Conservation (phyloP, 2,888 invertebrate species). For the Acronicta alni region DNA sequence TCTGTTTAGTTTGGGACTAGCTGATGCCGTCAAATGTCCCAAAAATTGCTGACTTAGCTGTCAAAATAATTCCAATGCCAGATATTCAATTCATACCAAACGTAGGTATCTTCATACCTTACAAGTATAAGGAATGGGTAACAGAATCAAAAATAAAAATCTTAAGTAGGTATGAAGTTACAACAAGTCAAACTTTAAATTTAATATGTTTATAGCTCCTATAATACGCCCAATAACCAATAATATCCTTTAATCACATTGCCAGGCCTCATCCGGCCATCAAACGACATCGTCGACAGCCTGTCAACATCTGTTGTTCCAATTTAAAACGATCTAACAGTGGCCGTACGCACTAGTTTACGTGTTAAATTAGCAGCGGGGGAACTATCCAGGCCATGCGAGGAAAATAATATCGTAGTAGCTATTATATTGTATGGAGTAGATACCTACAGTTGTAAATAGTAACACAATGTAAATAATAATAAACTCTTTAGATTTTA, state of each 20-base stretch:
- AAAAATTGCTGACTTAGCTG: background rate
- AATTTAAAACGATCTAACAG: slow-evolving; percentile 77
- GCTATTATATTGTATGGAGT: slow-evolving; percentile 16
- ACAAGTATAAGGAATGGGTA: too few relatives aligned
- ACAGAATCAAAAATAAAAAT: too few relatives aligned
- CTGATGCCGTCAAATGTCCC: too few relatives aligned
- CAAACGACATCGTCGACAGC: slow-evolving; percentile 75
- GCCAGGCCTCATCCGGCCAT: slow-evolving; percentile 79
- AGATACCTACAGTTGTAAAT: background rate
- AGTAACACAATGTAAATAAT: too few relatives aligned
- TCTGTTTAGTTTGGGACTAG: too few relatives aligned
- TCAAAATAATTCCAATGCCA: too few relatives aligned
- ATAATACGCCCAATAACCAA: slow-evolving; percentile 70
- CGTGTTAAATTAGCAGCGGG: slow-evolving; percentile 49
- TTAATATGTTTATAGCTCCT: background rate
- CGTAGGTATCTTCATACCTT: too few relatives aligned
- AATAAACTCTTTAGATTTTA: too few relatives aligned
- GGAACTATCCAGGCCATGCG: slow-evolving; percentile 42
- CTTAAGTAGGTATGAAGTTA: background rate
- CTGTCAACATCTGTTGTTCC: slow-evolving; percentile 85
- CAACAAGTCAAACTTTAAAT: background rate
- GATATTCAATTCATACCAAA: too few relatives aligned
- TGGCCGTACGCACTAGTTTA: slow-evolving; percentile 55
- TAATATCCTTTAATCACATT: slow-evolving; percentile 74
- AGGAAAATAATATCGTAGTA: slow-evolving; percentile 27